phyloP scores from a whole-genome alignment of 2,888 invertebrate genomes.

The Philopedon plagiatum region DNA sequence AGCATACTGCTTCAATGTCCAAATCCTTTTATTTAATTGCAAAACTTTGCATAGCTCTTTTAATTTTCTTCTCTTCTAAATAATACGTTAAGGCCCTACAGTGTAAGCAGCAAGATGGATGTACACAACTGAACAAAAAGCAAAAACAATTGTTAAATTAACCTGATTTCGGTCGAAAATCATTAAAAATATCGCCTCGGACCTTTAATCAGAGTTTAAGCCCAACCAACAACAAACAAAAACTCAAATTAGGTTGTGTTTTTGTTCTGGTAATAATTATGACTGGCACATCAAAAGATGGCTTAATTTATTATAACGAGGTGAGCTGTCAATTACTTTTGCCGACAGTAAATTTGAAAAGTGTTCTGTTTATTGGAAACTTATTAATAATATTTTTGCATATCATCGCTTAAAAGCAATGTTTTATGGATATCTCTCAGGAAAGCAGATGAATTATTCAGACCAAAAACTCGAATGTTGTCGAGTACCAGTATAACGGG shows the following conservation, averaged over 20 bases:
- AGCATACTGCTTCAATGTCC: no score
- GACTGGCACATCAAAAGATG: conserved; percentile 27
- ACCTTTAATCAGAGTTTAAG: conserved; percentile 14
- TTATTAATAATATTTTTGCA: background rate
- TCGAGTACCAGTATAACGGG: no score
- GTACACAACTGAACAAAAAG: background rate
- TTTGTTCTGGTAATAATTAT: conserved; percentile 22
- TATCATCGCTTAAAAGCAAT: background rate
- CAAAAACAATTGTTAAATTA: conserved; percentile 25
- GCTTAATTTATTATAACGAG: conserved; percentile 32
- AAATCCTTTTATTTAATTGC: no score
- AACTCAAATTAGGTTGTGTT: conserved; percentile 33
- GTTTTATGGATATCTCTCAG: background rate
- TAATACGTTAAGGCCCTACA: background rate
- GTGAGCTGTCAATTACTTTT: conserved; percentile 35
- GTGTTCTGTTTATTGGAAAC: background rate
- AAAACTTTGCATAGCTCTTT: no score
- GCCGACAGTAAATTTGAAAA: background rate
- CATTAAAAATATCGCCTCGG: conserved; percentile 21
- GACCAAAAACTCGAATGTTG: no score
- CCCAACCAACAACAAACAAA: conserved; percentile 31
- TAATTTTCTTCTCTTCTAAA: background rate
- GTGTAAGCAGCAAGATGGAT: background rate
- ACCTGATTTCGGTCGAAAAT: conserved; percentile 29
- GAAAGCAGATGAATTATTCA: no score